Evolutionary conservation across 2,888 invertebrate genomes (phyloP).

Genomic region (Drosophila niveifrons): DNA sequence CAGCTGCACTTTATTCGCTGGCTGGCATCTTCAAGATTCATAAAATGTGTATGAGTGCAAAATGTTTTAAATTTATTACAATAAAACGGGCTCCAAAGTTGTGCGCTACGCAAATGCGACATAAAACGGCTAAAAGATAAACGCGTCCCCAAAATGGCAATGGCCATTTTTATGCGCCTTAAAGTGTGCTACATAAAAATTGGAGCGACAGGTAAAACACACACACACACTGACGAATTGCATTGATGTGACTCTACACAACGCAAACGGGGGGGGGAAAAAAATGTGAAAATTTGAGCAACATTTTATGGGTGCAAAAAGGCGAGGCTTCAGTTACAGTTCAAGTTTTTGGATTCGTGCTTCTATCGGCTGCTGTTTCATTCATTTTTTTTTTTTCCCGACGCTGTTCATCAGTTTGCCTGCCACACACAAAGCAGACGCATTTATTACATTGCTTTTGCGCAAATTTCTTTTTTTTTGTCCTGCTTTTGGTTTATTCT

Average conservation of each 20-base stretch:
- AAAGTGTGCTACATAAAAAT: constrained; percentile 75
- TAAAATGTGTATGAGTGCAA: constrained; percentile 80
- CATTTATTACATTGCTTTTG: constrained; percentile 72
- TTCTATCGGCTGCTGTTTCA: constrained; percentile 42
- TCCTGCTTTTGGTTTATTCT: background rate
- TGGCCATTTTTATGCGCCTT: constrained; percentile 75
- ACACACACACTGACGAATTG: constrained; percentile 38
- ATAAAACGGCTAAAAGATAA: constrained; percentile 78
- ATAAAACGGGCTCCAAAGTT: constrained; percentile 58
- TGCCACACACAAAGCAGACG: constrained; percentile 65
- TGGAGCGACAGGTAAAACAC: constrained; percentile 36
- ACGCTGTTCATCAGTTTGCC: constrained; percentile 64
- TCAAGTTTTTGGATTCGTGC: constrained; percentile 19
- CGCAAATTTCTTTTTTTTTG: background rate
- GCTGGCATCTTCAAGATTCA: constrained; percentile 69
- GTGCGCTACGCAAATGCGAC: constrained; percentile 76
- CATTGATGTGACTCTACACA: constrained; percentile 59
- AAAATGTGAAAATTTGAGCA: constrained; percentile 42
- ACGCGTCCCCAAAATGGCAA: constrained; percentile 48
- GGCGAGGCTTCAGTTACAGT: constrained; percentile 35
- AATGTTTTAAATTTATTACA: constrained; percentile 82
- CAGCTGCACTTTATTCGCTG: constrained; percentile 71
- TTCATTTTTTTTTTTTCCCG: constrained; percentile 62
- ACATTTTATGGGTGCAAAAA: constrained; percentile 61
- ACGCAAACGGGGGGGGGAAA: no score